A percentile compares a stretch with the other conserved stretches of the same genome.
Evolutionary conservation across 2,113 vertebrate species (phyloP).

Genomic region (Origma solitaria): DNA sequence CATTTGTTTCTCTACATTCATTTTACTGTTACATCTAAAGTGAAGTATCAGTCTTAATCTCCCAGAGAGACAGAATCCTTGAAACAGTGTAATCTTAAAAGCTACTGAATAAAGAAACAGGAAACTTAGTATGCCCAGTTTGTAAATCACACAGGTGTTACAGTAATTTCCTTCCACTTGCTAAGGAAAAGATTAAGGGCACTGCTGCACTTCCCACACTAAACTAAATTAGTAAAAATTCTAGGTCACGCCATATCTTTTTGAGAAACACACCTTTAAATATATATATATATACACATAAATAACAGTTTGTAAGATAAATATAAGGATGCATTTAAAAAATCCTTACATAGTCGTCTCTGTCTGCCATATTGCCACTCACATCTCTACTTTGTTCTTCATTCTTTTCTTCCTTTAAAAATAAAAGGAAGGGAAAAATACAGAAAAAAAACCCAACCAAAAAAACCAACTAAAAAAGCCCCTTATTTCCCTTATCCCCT

Average conservation of each 20-base stretch:
- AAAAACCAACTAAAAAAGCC: neutral
- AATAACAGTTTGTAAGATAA: neutral
- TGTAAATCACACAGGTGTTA: neutral
- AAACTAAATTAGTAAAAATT: neutral
- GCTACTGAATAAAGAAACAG: rapidly evolving
- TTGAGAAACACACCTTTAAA: rapidly evolving
- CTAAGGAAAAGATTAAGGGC: neutral
- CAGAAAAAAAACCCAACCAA: rapidly evolving
- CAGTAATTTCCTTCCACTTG: neutral
- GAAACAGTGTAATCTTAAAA: rapidly evolving
- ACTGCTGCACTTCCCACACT: neutral
- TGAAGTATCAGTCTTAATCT: neutral
- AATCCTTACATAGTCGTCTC: constrained; percentile 45
- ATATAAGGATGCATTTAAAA: neutral
- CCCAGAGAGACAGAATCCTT: neutral
- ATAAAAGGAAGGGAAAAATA: rapidly evolving
- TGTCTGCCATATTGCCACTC: neutral
- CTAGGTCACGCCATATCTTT: rapidly evolving
- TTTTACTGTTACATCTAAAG: neutral
- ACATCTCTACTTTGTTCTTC: rapidly evolving
- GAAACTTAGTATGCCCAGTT: rapidly evolving
- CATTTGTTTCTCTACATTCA: rapidly evolving
- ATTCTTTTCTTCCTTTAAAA: neutral
- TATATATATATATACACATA: rapidly evolving
- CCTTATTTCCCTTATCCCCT: too few species aligned